Base-by-base conservation (phyloP, 2,113 vertebrate species). In the Tychaedon coryphoeus region DNA sequence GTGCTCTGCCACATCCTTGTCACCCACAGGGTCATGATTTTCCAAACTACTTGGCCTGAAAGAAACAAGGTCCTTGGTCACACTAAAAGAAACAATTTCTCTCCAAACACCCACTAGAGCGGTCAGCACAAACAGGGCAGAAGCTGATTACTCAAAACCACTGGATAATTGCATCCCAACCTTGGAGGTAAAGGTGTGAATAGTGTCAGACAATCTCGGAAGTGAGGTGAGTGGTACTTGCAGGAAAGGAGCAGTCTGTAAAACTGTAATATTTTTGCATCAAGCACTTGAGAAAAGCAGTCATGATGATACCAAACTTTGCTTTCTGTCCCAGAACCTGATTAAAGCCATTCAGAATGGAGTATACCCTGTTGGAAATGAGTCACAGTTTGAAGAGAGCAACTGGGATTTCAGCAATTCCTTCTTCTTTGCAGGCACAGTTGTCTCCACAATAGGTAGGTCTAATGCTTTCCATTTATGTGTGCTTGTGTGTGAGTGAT, bases 331-430 rank as follows among this genome's bases (percentile, higher is more conserved):
- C 28, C 53, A 98, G 97, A 86, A 87, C 26, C 74, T 98, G 84
- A 94, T 72, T 67, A 93, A 97, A 92, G 97, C 97, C 40, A 79
- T 97, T 81, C 96, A 97, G 72, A 96, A 95, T 9, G 97, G 97
- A 74, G 78, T 98, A 15, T 94, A 97, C 25, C 97, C 97, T 28
- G 8, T 90, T 58, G 88, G 71, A 92, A 97, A 97, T 58, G 58
- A 61, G 65, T 92, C 94, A 33, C 60, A 76, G 48, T 43, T 58
- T 31, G 72, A 88, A 65, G 90, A 92, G 51, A 96, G 92, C 83
- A 98, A 96, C 87, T 98, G 97, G 97, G 95, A 97, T 94, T 97
- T 98, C 77, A 95, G 95, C 75, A 97, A 97, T 29, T 96, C 97
- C 66, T 98, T 98, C 86, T 96, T 96, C 85, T 98, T 98, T 93